phyloP scores from a whole-genome alignment of 2,888 invertebrate species.

The Sphinx pinastri region DNA sequence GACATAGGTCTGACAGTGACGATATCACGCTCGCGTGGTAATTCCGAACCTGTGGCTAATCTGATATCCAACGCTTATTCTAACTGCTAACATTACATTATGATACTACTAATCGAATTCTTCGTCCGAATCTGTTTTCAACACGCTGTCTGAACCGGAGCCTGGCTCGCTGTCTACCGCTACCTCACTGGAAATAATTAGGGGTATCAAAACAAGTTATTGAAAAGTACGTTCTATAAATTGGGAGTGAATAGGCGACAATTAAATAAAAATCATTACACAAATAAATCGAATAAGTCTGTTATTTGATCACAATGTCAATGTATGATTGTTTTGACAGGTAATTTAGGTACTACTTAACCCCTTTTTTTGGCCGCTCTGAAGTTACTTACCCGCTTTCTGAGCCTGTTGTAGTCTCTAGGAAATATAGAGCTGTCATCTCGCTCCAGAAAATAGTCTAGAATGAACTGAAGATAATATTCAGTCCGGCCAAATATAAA shows the following conservation, averaged over 20 bases:
- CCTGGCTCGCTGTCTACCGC: conserved; percentile 76
- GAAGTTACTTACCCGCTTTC: no score
- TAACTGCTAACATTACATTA: conserved; percentile 20
- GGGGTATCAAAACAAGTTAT: conserved; percentile 5
- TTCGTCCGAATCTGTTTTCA: conserved; percentile 80
- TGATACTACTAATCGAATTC: conserved; percentile 67
- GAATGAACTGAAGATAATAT: no score
- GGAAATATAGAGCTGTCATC: no score
- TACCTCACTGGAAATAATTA: conserved; percentile 59
- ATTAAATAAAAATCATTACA: not conserved
- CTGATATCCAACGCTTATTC: conserved; percentile 25
- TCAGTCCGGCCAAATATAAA: no score
- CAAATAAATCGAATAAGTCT: no score
- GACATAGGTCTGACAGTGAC: not conserved
- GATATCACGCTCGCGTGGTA: not conserved
- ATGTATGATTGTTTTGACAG: no score
- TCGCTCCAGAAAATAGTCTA: no score
- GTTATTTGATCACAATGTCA: no score
- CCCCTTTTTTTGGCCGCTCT: no score
- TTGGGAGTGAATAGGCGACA: no score
- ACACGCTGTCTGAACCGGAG: conserved; percentile 78
- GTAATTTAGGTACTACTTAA: no score
- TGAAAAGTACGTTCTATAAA: not conserved
- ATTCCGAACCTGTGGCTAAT: conserved; percentile 8
- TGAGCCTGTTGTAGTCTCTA: no score